Percentiles rank a stretch among this genome's conserved stretches.
These are phyloP conservation scores for Drosophila ambigua DNA, from an alignment of 1,140 invertebrate species.

Conservation along the genomic window DNA sequence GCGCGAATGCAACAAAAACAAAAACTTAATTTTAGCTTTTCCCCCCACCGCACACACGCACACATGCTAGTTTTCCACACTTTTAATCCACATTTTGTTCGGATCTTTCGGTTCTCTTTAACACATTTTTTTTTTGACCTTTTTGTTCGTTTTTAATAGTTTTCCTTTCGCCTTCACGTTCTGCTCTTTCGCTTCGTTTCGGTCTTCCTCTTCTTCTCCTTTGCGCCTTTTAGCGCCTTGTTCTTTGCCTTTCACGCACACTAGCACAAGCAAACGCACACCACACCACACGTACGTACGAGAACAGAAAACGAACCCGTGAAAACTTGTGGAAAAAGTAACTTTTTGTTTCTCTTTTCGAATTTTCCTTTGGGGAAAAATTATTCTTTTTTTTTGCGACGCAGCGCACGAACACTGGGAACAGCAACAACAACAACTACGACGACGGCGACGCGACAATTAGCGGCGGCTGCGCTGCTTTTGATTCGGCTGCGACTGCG, in stretches of 20 bases:
- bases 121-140: conserved; percentile 47
- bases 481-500: conserved; percentile 48
- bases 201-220: not conserved
- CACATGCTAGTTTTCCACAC: conserved; percentile 63
- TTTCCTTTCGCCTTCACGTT: conserved; percentile 32
- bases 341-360: conserved; percentile 42
- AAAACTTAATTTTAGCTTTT: conserved; percentile 82
- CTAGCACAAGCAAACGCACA: not conserved
- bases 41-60: conserved; percentile 33
- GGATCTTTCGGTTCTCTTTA: conserved; percentile 15
- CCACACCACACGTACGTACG: no score
- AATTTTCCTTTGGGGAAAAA: conserved; percentile 17
- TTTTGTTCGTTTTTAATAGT: conserved; percentile 47
- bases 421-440: conserved; percentile 24
- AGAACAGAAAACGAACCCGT: no score
- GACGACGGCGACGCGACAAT: conserved; percentile 58
- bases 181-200: conserved; percentile 15
- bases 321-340: conserved; percentile 29
- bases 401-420: conserved; percentile 15
- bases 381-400: conserved; percentile 50
- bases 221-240: conserved; percentile 16
- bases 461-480: conserved; percentile 77
- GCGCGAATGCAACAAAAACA: conserved; percentile 73
- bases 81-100: conserved; percentile 73
- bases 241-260: conserved; percentile 7